These are phyloP conservation scores for Sussaba pulchella DNA, from an alignment of 2,888 invertebrate genomes.

Conservation along the genomic window DNA sequence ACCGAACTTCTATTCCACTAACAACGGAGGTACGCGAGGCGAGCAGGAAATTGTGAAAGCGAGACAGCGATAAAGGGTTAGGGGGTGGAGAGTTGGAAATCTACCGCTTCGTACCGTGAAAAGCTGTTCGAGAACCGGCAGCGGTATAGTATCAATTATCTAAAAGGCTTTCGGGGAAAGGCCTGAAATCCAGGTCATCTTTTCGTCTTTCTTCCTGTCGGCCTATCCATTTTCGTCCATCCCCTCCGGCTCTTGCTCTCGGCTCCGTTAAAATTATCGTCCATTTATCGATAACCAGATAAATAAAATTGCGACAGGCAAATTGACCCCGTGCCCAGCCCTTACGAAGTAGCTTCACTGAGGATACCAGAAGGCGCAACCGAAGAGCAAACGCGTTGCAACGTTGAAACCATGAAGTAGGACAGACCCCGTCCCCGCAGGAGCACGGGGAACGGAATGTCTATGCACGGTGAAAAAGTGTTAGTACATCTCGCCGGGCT, in stretches of 20 bases:
- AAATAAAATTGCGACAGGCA: constrained; percentile 56
- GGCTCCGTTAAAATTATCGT: constrained; percentile 56
- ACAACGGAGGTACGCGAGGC: not conserved
- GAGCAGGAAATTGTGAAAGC: constrained; percentile 12
- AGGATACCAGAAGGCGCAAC: constrained; percentile 26
- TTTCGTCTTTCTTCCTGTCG: constrained; percentile 29
- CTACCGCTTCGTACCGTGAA: constrained; percentile 10
- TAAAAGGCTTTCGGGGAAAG: constrained; percentile 59
- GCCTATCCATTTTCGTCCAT: constrained; percentile 1
- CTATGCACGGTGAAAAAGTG: not conserved
- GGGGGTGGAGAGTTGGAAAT: constrained; percentile 31
- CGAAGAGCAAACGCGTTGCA: constrained; percentile 20
- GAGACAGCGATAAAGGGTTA: constrained; percentile 22
- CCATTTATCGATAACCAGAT: constrained; percentile 59
- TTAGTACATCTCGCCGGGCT: constrained; percentile 43
- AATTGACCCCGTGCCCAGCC: constrained; percentile 37
- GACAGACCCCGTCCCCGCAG: constrained; percentile 24
- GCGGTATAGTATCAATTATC: constrained; percentile 60
- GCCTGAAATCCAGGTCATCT: constrained; percentile 59
- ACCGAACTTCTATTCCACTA: constrained; percentile 3
- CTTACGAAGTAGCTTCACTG: constrained; percentile 42
- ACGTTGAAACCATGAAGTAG: constrained; percentile 44
- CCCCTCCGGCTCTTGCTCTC: not conserved
- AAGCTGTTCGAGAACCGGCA: constrained; percentile 45
- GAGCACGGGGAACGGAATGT: not conserved